Base-by-base conservation (phyloP, 2,113 vertebrate genomes). In the Ondatra zibethicus region DNA sequence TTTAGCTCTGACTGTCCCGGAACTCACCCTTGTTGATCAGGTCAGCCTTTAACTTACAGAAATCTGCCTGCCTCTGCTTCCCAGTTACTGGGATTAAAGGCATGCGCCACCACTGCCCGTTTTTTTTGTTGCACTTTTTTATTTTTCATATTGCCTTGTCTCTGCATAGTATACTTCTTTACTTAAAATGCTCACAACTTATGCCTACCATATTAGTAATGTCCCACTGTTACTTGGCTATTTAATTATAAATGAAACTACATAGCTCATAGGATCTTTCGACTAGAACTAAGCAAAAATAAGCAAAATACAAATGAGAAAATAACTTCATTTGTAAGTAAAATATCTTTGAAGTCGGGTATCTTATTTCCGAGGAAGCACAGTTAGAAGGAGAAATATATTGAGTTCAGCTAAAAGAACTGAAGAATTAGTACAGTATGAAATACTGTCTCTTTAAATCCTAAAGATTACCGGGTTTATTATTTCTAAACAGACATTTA, bases 311-410 rank as follows among this genome's bases (percentile, higher is more conserved):
- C 78, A 94, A 97, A 96, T 31, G 55, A 97, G 98, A 98, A 98
- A 97, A 98, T 98, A 97, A 97, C 78, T 96, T 97, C 97, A 98
- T 98, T 98, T 98, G 97, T 97, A 98, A 98, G 98, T 98, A 98
- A 98, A 97, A 97, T 36, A 90, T 97, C 94, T 98, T 97, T 98
- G 96, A 97, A 98, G 98, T 98, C 98, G 98, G 98, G 98, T 98
- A 98, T 98, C 96, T 97, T 91, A 97, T 98, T 98, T 98, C 97
- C 96, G 95, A 98, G 97, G 97, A 98, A 98, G 97, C 96, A 96
- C 93, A 95, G 89, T 96, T 97, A 89, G 93, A 92, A 95, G 84
- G 55, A 93, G 68, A 96, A 97, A 96, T 95, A 73, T 93, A 70
- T 96, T 96, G 96, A 97, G 98, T 98, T 98, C 97, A 55, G 36